A percentile compares a stretch with the other conserved stretches of the same genome.
phyloP scores from a whole-genome alignment of 2,888 invertebrate genomes.

The Formica aserva region DNA sequence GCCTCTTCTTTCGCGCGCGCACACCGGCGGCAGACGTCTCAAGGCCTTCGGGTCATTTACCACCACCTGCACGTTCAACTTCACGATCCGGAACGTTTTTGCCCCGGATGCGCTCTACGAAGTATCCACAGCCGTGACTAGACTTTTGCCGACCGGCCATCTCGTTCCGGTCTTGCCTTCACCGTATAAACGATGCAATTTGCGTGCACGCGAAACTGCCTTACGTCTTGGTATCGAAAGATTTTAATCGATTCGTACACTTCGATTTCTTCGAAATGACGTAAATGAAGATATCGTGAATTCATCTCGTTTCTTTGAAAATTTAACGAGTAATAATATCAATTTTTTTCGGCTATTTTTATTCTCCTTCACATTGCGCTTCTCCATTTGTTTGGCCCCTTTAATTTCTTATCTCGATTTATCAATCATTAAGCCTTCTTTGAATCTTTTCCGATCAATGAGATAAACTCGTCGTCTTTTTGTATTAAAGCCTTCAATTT shows the following conservation, averaged over 20 bases:
- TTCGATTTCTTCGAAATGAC: neutral
- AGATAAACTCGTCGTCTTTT: neutral
- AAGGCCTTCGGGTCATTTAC: constrained; percentile 85
- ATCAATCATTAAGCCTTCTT: neutral
- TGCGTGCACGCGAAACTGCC: neutral
- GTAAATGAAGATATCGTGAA: neutral
- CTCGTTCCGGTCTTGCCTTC: constrained; percentile 31
- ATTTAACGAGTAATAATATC: neutral
- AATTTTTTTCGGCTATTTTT: neutral
- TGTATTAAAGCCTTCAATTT: neutral
- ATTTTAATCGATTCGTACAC: neutral
- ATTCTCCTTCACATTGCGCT: neutral
- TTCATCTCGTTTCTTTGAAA: neutral
- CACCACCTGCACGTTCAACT: constrained; percentile 82
- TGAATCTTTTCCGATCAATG: neutral
- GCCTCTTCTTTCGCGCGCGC: constrained; percentile 64
- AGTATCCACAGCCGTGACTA: constrained; percentile 47
- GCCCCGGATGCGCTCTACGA: constrained; percentile 52
- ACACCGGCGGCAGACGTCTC: constrained; percentile 79
- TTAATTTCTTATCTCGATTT: neutral
- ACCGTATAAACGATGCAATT: constrained; percentile 13
- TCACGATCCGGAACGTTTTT: constrained; percentile 69
- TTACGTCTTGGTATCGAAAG: neutral
- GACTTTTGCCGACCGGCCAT: constrained; percentile 37
- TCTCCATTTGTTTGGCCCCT: neutral